A percentile compares a stretch with the other conserved stretches of the same genome.
These are phyloP conservation scores for Epinephelus cyanopodus DNA, from an alignment of 2,113 vertebrate species.

Conservation along the genomic window DNA sequence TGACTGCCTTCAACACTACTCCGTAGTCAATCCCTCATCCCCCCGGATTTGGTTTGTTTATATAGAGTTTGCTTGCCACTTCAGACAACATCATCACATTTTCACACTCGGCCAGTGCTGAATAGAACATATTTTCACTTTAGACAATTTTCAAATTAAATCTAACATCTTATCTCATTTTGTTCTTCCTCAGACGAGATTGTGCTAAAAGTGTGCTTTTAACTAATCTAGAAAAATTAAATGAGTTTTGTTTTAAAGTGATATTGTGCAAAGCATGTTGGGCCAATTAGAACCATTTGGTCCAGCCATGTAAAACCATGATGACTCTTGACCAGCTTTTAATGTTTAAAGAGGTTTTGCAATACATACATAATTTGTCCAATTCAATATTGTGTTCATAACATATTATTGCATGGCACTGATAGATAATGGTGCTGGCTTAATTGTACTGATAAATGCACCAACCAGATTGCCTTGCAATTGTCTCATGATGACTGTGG, in stretches of 20 bases:
- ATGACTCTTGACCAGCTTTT: background rate
- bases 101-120: background rate
- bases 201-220: background rate
- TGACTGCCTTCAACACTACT: background rate
- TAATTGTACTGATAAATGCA: constrained; percentile 21
- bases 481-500: constrained; percentile 19
- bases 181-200: background rate
- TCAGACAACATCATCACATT: background rate
- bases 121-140: background rate
- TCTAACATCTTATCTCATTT: too few species aligned
- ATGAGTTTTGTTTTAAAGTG: background rate
- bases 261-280: background rate
- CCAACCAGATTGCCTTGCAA: constrained; percentile 30
- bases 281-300: background rate
- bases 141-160: background rate
- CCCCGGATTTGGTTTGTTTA: background rate
- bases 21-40: too few species aligned
- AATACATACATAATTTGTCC: background rate
- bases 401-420: background rate
- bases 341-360: background rate
- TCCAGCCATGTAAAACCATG: background rate
- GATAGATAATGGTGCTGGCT: background rate
- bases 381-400: background rate
- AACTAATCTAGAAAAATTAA: background rate
- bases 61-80: background rate